A percentile compares a stretch with the other conserved stretches of the same genome.
Evolutionary conservation across 2,888 invertebrate species (phyloP).

Genomic region (Cynaeus angustus): DNA sequence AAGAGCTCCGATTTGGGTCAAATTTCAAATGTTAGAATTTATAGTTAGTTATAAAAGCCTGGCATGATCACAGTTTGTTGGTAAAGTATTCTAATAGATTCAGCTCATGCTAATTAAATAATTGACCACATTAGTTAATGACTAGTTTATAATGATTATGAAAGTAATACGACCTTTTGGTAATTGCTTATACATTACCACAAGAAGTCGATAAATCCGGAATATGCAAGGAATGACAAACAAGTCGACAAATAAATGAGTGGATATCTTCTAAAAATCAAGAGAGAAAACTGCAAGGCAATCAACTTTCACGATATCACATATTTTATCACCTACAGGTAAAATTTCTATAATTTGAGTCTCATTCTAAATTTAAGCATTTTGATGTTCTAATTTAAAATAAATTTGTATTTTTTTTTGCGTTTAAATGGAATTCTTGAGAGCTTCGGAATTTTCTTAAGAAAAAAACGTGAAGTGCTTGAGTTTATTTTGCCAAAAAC

Average conservation of each 20-base stretch:
- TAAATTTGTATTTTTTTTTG: not conserved
- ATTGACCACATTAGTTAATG: slow-evolving; percentile 39
- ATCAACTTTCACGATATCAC: slow-evolving; percentile 65
- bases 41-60: slow-evolving; percentile 2
- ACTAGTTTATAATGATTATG: slow-evolving; percentile 29
- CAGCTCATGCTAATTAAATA: slow-evolving; percentile 23
- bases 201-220: slow-evolving; percentile 29
- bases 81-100: too few species aligned
- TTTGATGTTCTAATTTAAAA: slow-evolving; percentile 4
- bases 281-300: slow-evolving; percentile 64
- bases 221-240: slow-evolving; percentile 43
- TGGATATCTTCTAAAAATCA: slow-evolving; percentile 56
- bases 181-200: slow-evolving; percentile 38
- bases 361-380: slow-evolving; percentile 24
- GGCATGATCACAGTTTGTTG: slow-evolving; percentile 12
- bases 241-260: slow-evolving; percentile 52
- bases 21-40: slow-evolving; percentile 5
- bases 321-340: slow-evolving; percentile 53
- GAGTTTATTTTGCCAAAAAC: not conserved
- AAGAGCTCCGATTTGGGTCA: not conserved
- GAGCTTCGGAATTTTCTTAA: too few species aligned
- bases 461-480: not conserved
- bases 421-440: too few species aligned
- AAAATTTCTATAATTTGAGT: slow-evolving; percentile 51
- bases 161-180: slow-evolving; percentile 36